Conservation (phyloP, 1,140 invertebrate genomes). For the Bombus consobrinus region DNA sequence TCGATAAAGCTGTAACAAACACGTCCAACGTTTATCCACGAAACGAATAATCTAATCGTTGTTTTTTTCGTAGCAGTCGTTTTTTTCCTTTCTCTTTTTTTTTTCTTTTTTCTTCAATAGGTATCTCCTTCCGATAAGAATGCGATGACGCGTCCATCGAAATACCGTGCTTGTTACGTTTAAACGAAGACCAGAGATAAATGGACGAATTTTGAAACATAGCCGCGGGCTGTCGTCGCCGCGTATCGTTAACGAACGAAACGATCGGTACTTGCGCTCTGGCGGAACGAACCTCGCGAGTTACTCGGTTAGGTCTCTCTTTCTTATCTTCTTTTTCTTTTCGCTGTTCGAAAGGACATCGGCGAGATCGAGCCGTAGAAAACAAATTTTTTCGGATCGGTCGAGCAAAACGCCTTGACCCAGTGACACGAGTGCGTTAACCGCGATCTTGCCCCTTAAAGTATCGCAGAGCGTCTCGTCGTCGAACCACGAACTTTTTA, state of each 20-base stretch:
- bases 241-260: too few species aligned
- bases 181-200: too few species aligned
- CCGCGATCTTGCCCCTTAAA: not conserved
- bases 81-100: not conserved
- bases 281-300: too few species aligned
- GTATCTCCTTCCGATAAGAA: not conserved
- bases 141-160: not conserved
- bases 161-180: not conserved
- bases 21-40: not conserved
- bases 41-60: not conserved
- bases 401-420: not conserved
- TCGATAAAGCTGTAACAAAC: not conserved
- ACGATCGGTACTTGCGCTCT: too few species aligned
- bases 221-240: too few species aligned
- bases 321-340: rapidly evolving
- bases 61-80: not conserved
- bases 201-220: too few species aligned
- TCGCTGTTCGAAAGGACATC: not conserved
- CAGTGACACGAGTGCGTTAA: not conserved
- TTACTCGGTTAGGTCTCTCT: too few species aligned
- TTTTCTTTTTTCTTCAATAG: not conserved
- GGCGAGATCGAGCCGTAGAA: too few species aligned
- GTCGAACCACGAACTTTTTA: not conserved
- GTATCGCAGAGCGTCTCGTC: not conserved
- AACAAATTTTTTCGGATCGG: too few species aligned